Conservation (phyloP, 2,113 vertebrate species). For the Alosa alosa region DNA sequence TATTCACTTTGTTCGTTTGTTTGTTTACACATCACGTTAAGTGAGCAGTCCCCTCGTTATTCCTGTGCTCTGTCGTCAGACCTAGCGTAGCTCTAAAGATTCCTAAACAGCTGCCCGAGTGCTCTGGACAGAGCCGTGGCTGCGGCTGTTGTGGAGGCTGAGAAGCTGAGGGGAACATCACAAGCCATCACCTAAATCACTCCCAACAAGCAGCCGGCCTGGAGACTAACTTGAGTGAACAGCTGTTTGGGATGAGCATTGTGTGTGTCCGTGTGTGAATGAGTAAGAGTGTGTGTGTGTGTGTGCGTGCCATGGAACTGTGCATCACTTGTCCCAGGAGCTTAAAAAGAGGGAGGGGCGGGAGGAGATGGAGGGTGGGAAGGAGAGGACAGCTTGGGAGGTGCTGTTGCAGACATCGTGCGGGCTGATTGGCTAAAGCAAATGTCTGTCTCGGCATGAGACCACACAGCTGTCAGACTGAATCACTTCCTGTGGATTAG, state of each 20-base stretch:
- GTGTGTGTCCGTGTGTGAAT: neutral
- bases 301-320: neutral
- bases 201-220: conserved; percentile 17
- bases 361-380: neutral
- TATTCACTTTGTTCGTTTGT: neutral
- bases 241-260: conserved; percentile 23
- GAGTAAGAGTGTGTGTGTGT: neutral
- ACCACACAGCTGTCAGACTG: conserved; percentile 44
- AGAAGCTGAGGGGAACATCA: neutral
- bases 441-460: conserved; percentile 26
- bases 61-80: neutral
- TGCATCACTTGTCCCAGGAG: neutral
- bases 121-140: neutral
- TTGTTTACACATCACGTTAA: neutral
- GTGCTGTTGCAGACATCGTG: neutral
- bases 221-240: conserved; percentile 3
- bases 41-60: neutral
- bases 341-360: neutral
- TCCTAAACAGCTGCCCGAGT: neutral
- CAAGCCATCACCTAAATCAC: conserved; percentile 3
- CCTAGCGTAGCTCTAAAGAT: neutral
- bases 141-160: neutral
- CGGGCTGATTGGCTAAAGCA: conserved; percentile 4
- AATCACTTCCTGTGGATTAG: conserved; percentile 38
- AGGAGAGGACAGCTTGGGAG: neutral